Evolutionary conservation across 1,140 invertebrate species (phyloP).

Genomic region (Fopius arisanus): DNA sequence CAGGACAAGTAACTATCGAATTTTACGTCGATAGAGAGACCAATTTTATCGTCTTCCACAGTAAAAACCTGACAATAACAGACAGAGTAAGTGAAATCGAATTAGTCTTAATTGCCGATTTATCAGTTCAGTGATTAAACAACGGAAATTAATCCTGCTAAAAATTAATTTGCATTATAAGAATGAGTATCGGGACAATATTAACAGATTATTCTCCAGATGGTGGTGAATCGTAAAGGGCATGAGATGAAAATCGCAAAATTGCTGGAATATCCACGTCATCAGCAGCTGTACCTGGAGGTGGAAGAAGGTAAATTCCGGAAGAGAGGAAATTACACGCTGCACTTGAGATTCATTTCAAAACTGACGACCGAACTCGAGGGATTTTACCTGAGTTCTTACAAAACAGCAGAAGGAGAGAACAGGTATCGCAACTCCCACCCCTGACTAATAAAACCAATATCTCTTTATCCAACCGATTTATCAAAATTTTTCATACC

Average conservation of each 20-base stretch:
- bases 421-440: conserved; percentile 72
- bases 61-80: conserved; percentile 87
- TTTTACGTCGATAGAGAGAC: conserved; percentile 84
- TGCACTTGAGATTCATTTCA: conserved; percentile 85
- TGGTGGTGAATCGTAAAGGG: conserved; percentile 76
- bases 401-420: conserved; percentile 76
- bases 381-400: conserved; percentile 93
- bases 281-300: conserved; percentile 88
- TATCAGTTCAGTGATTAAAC: no score
- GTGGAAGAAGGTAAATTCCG: conserved; percentile 77
- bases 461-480: no score
- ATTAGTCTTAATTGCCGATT: no score
- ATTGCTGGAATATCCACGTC: conserved; percentile 80
- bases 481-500: no score
- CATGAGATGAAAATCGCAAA: conserved; percentile 76
- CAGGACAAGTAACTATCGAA: conserved; percentile 86
- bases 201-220: conserved; percentile 56
- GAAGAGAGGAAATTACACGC: conserved; percentile 80
- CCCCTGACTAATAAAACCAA: no score
- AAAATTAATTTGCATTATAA: neutral
- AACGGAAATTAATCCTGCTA: neutral
- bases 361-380: conserved; percentile 81
- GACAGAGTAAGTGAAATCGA: conserved; percentile 70
- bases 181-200: neutral
- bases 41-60: conserved; percentile 89